Percentiles rank a stretch among this genome's conserved stretches.
Evolutionary conservation across 2,113 vertebrate species (phyloP).

Genomic region (Sakesphorus luctuosus): DNA sequence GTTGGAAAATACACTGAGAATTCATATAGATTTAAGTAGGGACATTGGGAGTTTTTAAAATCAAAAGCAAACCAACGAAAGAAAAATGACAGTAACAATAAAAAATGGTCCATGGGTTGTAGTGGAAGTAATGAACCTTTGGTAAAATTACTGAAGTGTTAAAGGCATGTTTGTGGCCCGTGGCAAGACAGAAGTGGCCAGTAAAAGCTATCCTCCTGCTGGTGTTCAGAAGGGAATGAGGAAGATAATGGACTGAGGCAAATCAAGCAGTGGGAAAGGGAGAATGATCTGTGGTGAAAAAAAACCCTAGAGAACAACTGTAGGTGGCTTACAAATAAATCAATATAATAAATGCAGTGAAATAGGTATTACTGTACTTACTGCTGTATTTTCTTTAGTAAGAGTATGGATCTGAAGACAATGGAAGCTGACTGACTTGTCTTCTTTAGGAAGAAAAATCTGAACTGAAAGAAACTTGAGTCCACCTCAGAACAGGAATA

Average conservation of each 20-base stretch:
- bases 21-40: neutral
- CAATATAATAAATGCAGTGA: neutral
- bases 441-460: neutral
- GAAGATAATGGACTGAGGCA: neutral
- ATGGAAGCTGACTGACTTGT: neutral
- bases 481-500: neutral
- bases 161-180: neutral
- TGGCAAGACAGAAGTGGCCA: neutral
- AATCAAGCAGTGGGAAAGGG: neutral
- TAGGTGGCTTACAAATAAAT: neutral
- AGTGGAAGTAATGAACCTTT: neutral
- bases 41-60: accelerated
- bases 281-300: neutral
- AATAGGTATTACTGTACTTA: neutral
- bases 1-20: neutral
- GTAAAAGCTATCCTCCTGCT: neutral
- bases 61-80: neutral
- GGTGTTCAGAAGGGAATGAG: neutral
- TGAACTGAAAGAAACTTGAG: neutral
- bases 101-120: neutral
- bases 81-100: neutral
- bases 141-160: neutral
- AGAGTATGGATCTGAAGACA: neutral
- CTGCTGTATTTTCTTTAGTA: neutral
- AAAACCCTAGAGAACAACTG: neutral